Conservation (phyloP, 2,888 invertebrate species). For the Thysanoteuthis rhombus region DNA sequence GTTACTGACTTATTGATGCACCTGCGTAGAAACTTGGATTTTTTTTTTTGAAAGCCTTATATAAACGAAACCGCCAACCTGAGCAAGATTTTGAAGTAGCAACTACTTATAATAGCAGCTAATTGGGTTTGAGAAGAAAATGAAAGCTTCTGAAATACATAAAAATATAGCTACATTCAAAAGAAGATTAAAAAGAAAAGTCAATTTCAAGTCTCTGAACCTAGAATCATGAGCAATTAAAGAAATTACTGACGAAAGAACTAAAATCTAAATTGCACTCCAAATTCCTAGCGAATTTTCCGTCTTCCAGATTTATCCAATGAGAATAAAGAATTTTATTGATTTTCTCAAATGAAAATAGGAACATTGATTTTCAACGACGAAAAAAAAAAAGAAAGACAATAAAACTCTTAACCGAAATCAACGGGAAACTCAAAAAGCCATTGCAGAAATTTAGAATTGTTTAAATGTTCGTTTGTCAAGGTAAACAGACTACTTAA, state of each 20-base stretch:
- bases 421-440: not conserved
- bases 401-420: not conserved
- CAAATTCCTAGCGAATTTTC: not conserved
- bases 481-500: too few species aligned
- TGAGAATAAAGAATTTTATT: not conserved
- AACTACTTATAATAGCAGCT: not conserved
- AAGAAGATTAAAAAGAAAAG: not conserved
- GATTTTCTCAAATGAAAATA: not conserved
- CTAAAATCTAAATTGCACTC: not conserved
- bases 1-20: not conserved
- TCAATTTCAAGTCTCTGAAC: not conserved
- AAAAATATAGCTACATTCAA: not conserved
- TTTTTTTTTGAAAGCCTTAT: not conserved
- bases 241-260: not conserved
- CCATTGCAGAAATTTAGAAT: not conserved
- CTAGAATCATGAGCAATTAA: not conserved
- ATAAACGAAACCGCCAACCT: not conserved
- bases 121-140: not conserved
- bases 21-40: too few species aligned
- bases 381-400: not conserved
- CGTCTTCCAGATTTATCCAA: not conserved
- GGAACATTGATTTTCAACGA: not conserved
- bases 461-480: not conserved
- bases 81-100: not conserved
- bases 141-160: not conserved